A percentile compares a stretch with the other conserved stretches of the same genome.
phyloP scores from a whole-genome alignment of 1,140 invertebrate species.

The Drosophila bipectinata region DNA sequence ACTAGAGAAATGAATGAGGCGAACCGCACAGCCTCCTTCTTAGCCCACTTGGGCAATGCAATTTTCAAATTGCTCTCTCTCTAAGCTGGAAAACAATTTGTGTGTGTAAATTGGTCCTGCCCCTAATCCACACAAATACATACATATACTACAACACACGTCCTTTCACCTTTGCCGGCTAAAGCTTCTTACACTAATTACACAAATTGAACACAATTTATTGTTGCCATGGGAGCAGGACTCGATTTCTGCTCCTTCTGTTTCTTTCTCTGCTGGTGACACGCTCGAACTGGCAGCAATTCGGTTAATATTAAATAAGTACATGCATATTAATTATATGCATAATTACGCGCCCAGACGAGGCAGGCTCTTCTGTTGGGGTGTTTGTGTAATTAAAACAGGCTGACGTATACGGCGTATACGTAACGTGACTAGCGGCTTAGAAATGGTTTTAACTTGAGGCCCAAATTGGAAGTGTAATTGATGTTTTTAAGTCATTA shows the following conservation, averaged over 20 bases:
- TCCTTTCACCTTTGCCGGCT: constrained; percentile 15
- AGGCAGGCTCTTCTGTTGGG: constrained; percentile 19
- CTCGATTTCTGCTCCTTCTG: constrained; percentile 18
- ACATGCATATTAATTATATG: constrained; percentile 80
- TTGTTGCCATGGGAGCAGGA: constrained; percentile 39
- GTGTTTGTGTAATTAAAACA: constrained; percentile 61
- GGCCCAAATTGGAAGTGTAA: not conserved
- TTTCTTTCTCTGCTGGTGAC: constrained; percentile 21
- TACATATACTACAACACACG: not conserved
- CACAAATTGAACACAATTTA: constrained; percentile 75
- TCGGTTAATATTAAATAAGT: constrained; percentile 75
- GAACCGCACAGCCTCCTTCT: constrained; percentile 21
- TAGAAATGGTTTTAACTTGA: not conserved
- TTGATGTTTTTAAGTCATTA: not conserved
- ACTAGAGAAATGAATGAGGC: constrained; percentile 46
- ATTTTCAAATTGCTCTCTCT: constrained; percentile 49
- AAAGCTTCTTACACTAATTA: constrained; percentile 73
- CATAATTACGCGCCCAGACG: constrained; percentile 69
- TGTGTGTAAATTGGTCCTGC: constrained; percentile 33
- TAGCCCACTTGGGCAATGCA: constrained; percentile 18
- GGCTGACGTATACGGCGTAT: constrained; percentile 58
- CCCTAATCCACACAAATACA: constrained; percentile 1
- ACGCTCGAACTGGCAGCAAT: constrained; percentile 64
- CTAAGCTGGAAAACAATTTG: constrained; percentile 31
- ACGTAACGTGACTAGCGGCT: constrained; percentile 56